phyloP scores from a whole-genome alignment of 2,888 invertebrate genomes.

The Sipha maydis region DNA sequence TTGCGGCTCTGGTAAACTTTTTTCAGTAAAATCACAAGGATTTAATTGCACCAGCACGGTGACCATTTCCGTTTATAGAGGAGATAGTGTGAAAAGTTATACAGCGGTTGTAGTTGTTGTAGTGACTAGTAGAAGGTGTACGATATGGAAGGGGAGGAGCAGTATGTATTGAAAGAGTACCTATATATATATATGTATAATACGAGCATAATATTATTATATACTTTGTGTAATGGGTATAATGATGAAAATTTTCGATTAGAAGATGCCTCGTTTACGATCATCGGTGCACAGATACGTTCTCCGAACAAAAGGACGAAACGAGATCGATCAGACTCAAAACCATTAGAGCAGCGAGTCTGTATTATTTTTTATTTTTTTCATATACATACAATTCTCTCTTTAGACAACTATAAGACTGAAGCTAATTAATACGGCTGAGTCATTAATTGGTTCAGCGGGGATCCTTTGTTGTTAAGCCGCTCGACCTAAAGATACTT shows the following conservation, averaged over 20 bases:
- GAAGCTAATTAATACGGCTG: slow-evolving; percentile 61
- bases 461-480: slow-evolving; percentile 56
- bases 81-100: too few species aligned
- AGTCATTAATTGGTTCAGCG: slow-evolving; percentile 62
- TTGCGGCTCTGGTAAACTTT: too few species aligned
- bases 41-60: too few species aligned
- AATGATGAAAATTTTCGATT: slow-evolving; percentile 57
- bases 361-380: background rate
- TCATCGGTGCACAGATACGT: slow-evolving; percentile 19
- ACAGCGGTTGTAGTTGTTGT: too few species aligned
- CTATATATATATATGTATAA: too few species aligned
- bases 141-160: too few species aligned
- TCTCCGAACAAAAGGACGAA: slow-evolving; percentile 56
- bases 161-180: too few species aligned
- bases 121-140: too few species aligned
- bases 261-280: slow-evolving; percentile 42
- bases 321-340: slow-evolving; percentile 57
- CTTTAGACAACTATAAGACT: slow-evolving; percentile 52
- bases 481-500: slow-evolving; percentile 30
- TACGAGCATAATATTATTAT: background rate
- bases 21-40: too few species aligned
- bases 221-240: slow-evolving; percentile 13
- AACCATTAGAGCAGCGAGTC: slow-evolving; percentile 53
- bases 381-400: slow-evolving; percentile 32
- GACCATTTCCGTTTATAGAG: too few species aligned